These are phyloP conservation scores for Balaeniceps rex DNA, from an alignment of 2,113 vertebrate species.

Conservation along the genomic window DNA sequence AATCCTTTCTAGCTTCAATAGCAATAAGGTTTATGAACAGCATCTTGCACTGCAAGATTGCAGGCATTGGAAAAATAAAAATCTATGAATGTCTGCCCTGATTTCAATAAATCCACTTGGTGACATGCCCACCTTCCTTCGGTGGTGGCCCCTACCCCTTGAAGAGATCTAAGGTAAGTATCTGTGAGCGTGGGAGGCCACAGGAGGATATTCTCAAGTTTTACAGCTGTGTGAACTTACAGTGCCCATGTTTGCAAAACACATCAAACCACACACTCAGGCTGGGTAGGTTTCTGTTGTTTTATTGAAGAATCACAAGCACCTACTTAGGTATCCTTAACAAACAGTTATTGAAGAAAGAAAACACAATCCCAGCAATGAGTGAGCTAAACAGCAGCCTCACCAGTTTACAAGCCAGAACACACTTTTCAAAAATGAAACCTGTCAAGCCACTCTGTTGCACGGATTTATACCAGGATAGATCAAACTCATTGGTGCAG, in stretches of 20 bases:
- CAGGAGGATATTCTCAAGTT: constrained; percentile 39
- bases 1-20: not conserved
- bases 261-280: constrained; percentile 28
- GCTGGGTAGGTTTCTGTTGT: not conserved
- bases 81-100: not conserved
- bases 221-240: constrained; percentile 48
- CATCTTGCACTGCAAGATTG: not conserved
- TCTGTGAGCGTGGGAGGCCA: constrained; percentile 3
- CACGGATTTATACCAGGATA: not conserved
- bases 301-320: constrained; percentile 40
- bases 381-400: not conserved
- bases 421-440: not conserved
- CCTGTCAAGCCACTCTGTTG: not conserved
- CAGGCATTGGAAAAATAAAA: not conserved
- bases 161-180: constrained; percentile 19
- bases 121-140: not conserved
- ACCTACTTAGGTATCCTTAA: constrained; percentile 25
- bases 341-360: not conserved
- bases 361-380: not conserved
- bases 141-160: not conserved
- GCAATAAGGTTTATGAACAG: not conserved
- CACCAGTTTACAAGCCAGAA: constrained; percentile 9
- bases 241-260: constrained; percentile 52
- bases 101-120: not conserved
- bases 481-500: not conserved